A percentile compares a stretch with the other conserved stretches of the same genome.
phyloP scores from a whole-genome alignment of 1,140 invertebrate species.

The Papilio aristodemus region DNA sequence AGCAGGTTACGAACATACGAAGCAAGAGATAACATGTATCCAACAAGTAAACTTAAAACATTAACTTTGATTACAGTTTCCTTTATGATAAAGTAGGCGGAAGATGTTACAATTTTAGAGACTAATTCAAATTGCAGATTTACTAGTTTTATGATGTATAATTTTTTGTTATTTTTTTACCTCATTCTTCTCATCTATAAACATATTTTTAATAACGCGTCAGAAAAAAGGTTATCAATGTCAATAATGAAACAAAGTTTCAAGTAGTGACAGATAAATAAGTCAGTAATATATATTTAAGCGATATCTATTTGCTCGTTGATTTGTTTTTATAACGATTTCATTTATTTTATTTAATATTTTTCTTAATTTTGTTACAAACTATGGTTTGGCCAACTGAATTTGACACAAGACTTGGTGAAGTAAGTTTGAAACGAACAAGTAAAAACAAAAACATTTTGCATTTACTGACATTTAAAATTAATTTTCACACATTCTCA shows the following conservation, averaged over 20 bases:
- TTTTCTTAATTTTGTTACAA: slow-evolving; percentile 5
- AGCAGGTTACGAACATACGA: slow-evolving; percentile 13
- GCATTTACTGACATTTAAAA: too few species aligned
- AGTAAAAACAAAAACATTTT: too few species aligned
- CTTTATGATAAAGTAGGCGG: neutral
- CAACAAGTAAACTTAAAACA: slow-evolving; percentile 3
- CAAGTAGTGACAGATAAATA: neutral
- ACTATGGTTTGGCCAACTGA: slow-evolving; percentile 68
- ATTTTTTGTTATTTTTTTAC: too few species aligned
- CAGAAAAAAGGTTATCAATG: neutral
- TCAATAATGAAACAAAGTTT: neutral
- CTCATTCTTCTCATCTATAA: too few species aligned
- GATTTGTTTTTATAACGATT: slow-evolving; percentile 3
- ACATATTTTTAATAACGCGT: neutral
- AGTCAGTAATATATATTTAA: slow-evolving; percentile 18
- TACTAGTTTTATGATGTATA: too few species aligned
- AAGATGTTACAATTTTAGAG: too few species aligned
- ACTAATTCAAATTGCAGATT: too few species aligned
- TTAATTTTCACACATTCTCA: too few species aligned
- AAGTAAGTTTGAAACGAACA: slow-evolving; percentile 47
- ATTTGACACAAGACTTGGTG: slow-evolving; percentile 51
- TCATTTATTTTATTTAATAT: neutral
- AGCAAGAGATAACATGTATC: slow-evolving; percentile 10
- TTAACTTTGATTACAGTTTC: neutral
- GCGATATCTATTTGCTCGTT: slow-evolving; percentile 8